These are phyloP conservation scores for Bubo blakistoni DNA, from an alignment of 2,113 vertebrate species.

Conservation along the genomic window DNA sequence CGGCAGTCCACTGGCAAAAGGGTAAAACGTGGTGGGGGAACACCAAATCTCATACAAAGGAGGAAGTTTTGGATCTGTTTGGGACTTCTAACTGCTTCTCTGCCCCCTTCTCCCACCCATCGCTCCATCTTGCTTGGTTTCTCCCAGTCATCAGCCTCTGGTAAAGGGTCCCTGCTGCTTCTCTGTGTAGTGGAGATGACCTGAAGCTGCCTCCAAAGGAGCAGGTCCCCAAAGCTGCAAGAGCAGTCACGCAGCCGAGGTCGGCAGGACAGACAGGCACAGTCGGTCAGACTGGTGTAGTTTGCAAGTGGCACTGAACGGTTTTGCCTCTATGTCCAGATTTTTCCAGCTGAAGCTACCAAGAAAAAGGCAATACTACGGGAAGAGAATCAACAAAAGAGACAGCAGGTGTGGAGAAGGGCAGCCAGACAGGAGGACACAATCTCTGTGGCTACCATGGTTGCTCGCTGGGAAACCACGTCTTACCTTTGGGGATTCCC, in stretches of 20 bases:
- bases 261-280: neutral
- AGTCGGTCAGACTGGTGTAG: too few species aligned
- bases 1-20: neutral
- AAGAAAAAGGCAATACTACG: neutral
- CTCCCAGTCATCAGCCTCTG: neutral
- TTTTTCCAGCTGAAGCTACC: neutral
- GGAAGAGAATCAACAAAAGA: neutral
- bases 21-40: neutral
- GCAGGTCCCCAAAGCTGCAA: neutral
- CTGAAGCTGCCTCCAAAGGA: neutral
- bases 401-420: neutral
- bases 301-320: neutral
- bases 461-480: accelerated
- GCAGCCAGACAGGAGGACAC: neutral
- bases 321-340: neutral
- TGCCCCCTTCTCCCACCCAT: neutral
- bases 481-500: constrained; percentile 93
- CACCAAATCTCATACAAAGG: neutral
- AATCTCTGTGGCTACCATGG: accelerated
- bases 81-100: neutral
- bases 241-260: neutral
- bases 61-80: neutral
- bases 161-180: neutral
- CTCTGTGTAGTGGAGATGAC: neutral
- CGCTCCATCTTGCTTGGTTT: neutral